Percentiles rank a stretch among this genome's conserved stretches.
Evolutionary conservation across 2,113 vertebrate species (phyloP).

Genomic region (Dryoscopus gambensis): DNA sequence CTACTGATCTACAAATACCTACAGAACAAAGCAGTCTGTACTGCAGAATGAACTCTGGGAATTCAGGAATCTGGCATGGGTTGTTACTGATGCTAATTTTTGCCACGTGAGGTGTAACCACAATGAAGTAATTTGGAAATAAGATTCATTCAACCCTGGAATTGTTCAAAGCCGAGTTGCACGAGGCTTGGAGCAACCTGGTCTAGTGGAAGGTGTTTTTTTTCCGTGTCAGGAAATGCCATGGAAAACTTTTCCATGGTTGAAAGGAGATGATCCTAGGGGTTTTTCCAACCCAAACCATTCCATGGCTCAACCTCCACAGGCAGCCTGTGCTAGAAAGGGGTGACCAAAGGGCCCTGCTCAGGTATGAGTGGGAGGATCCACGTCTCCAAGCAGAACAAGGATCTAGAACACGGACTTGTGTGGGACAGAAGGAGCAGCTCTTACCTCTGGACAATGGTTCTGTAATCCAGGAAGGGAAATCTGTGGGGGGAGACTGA

Average conservation of each 20-base stretch:
- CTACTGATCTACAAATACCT: not conserved
- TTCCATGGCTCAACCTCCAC: not conserved
- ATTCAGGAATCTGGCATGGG: not conserved
- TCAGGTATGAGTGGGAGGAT: not conserved
- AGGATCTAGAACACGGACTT: not conserved
- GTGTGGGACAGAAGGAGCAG: not conserved
- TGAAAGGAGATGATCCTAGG: not conserved
- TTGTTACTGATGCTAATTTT: not conserved
- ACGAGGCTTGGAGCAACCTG: rapidly evolving
- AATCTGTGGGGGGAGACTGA: not conserved
- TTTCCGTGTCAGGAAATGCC: not conserved
- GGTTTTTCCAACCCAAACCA: not conserved
- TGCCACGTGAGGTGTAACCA: rapidly evolving
- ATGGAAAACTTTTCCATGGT: not conserved
- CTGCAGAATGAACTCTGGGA: not conserved
- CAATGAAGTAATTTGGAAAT: not conserved
- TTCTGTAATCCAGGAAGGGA: not conserved
- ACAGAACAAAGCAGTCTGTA: not conserved
- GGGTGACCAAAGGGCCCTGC: not conserved
- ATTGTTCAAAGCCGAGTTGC: not conserved
- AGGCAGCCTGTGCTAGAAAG: not conserved
- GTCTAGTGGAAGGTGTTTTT: not conserved
- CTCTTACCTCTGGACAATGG: not conserved
- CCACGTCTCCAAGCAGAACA: not conserved
- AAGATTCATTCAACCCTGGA: not conserved